Evolutionary conservation across 2,797 vertebrate genomes (phyloP).

Genomic region (Okamejei kenojei): DNA sequence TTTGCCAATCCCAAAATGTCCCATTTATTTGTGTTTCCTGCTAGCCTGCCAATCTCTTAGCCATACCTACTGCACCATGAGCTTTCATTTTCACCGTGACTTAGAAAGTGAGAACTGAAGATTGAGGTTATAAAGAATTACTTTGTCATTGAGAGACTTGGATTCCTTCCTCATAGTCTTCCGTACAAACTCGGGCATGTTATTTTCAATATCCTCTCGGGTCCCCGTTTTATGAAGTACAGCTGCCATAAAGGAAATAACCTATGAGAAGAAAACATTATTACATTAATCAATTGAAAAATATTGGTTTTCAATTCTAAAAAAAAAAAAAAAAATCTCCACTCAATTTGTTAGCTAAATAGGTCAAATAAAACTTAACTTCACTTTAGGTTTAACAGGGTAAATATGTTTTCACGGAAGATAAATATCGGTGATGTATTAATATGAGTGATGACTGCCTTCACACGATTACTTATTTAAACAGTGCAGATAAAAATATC

Average conservation of each 20-base stretch:
- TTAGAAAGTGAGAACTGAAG: background rate
- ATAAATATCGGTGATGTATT: background rate
- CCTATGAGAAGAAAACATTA: constrained; percentile 55
- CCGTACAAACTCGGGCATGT: constrained; percentile 82
- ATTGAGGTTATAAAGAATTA: constrained; percentile 47
- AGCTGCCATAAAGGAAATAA: constrained; percentile 89
- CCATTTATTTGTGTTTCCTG: no score
- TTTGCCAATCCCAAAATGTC: no score
- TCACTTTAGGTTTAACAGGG: background rate
- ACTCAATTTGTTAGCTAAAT: background rate
- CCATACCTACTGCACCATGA: no score
- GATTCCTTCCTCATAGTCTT: constrained; percentile 62
- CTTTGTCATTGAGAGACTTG: constrained; percentile 56
- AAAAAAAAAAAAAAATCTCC: background rate
- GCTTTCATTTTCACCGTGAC: no score
- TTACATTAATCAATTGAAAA: constrained; percentile 41
- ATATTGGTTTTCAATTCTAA: constrained; percentile 40
- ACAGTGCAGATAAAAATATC: background rate
- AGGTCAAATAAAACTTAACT: background rate
- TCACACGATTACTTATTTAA: background rate
- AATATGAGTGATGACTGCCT: background rate
- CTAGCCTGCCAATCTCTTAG: no score
- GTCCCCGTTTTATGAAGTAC: constrained; percentile 84
- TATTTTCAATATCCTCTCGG: constrained; percentile 81
- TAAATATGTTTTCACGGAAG: background rate